Percentiles rank a stretch among this genome's conserved stretches.
Conservation (phyloP, 1,140 invertebrate genomes). For the Muscidifurax raptorellus region DNA sequence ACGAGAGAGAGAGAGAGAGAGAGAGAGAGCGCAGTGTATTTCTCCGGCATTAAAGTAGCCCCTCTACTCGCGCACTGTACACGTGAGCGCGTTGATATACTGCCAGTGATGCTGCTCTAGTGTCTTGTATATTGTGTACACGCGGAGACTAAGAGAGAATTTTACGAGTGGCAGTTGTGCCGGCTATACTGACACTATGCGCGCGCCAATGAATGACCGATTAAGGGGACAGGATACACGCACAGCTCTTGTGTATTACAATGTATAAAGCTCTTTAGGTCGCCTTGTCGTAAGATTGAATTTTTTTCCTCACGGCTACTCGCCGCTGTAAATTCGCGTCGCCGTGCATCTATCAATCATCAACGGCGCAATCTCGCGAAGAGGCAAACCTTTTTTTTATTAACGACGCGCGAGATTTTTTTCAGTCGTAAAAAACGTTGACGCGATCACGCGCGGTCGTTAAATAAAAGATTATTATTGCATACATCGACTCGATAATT, state of each 20-base stretch:
- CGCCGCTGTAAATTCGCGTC: not conserved
- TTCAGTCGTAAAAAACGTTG: not conserved
- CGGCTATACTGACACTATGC: too few relatives aligned
- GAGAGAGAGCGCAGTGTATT: slow-evolving; percentile 25
- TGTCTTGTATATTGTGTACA: not conserved
- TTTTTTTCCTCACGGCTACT: not conserved
- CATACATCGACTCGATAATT: not conserved
- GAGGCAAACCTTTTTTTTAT: too few relatives aligned
- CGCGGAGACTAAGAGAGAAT: not conserved
- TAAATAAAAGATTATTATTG: too few relatives aligned
- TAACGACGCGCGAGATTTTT: not conserved
- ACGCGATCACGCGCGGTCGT: too few relatives aligned
- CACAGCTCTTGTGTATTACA: too few relatives aligned
- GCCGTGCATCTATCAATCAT: not conserved
- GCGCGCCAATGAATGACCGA: not conserved
- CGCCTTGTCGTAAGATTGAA: not conserved
- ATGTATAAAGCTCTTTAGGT: too few relatives aligned
- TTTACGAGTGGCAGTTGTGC: not conserved
- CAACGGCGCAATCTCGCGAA: not conserved
- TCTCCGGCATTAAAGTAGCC: not conserved
- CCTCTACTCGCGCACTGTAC: not conserved
- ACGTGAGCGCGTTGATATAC: not conserved
- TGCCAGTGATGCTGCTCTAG: not conserved
- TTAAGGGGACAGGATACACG: not conserved
- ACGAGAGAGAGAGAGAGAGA: slow-evolving; percentile 36